These are phyloP conservation scores for Zaprionus vittiger DNA, from an alignment of 1,140 invertebrate genomes.

Conservation along the genomic window DNA sequence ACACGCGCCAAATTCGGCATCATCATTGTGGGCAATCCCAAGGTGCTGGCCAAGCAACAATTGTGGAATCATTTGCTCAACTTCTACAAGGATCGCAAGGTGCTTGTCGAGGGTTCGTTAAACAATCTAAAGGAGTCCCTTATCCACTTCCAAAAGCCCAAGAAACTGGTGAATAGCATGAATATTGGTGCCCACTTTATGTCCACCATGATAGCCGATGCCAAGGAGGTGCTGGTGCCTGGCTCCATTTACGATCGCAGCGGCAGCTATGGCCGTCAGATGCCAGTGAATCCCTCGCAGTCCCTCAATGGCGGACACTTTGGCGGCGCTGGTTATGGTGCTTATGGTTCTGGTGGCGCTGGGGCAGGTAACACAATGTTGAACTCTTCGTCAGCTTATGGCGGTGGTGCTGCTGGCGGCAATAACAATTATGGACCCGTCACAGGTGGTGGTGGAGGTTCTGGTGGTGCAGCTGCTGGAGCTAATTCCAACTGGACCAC, in stretches of 20 bases:
- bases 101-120: conserved; percentile 98
- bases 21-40: conserved; percentile 99
- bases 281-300: conserved; percentile 72
- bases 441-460: neutral
- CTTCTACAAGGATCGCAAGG: conserved; percentile 99
- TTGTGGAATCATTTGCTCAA: conserved; percentile 99
- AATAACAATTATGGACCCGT: conserved; percentile 7
- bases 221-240: conserved; percentile 94
- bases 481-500: conserved; percentile 41
- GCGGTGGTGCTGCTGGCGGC: conserved; percentile 50
- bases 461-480: neutral
- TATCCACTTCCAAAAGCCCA: conserved; percentile 98
- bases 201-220: conserved; percentile 97
- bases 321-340: conserved; percentile 7
- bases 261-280: conserved; percentile 84
- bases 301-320: conserved; percentile 72
- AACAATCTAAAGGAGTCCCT: conserved; percentile 98
- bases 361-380: conserved; percentile 59
- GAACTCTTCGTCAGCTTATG: conserved; percentile 43
- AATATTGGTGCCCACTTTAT: conserved; percentile 99
- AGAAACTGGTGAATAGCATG: conserved; percentile 95
- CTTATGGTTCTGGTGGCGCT: conserved; percentile 6
- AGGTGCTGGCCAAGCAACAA: conserved; percentile 98
- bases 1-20: conserved; percentile 99
- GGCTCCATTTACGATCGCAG: conserved; percentile 90